Evolutionary conservation across 1,140 invertebrate genomes (phyloP), one percentile per base, ranked within the genome.

Genomic region (Callitettix versicolor): DNA sequence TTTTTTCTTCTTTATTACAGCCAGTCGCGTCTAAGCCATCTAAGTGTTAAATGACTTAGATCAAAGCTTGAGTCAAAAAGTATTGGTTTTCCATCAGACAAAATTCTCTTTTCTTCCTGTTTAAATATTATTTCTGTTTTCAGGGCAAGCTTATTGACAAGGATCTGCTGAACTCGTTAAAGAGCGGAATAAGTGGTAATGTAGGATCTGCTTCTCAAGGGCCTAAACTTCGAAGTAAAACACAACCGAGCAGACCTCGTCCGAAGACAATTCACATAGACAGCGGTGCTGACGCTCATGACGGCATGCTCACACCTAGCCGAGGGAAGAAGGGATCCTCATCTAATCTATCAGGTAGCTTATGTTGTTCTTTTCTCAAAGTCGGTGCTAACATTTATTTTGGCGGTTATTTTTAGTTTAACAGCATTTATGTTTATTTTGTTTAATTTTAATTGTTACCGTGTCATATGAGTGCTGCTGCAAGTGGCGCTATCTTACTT

Each of bases 221-320:
- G 44, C 73, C 75, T 78, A 58, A 80, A 79, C 68, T 71, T 62
- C 66, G 82, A 59, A 73, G 73, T 54, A 81, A 80, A 68, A 76
- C 68, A 7, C 56, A 58, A 12, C 55, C 55, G 1, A 49, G 59
- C 18, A 75, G 86, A 51, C 85, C 85, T 46, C 72, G 88, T 30
- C 88, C 88, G 34, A 91, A 89, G 72, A 91, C 88, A 14, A 91
- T 92, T 57, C 88, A 91, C 64, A 87, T 89, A 46, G 88, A 91
- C 68, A 81, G 80, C 62, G 82, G 81, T 55, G 72, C 83, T n/a
- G 81, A 84, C 60, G 76, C 85, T 60, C 81, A 82, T 55, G 85
- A 86, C 59, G 85, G 85, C 58, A 80, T 79, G 63, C 76, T 86
- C 58, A 79, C 85, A 56, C 79, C 80, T 59, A 80, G 80, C 73